These are phyloP conservation scores for Geotrypetes seraphini DNA, from an alignment of 2,797 vertebrate species.

Conservation along the genomic window DNA sequence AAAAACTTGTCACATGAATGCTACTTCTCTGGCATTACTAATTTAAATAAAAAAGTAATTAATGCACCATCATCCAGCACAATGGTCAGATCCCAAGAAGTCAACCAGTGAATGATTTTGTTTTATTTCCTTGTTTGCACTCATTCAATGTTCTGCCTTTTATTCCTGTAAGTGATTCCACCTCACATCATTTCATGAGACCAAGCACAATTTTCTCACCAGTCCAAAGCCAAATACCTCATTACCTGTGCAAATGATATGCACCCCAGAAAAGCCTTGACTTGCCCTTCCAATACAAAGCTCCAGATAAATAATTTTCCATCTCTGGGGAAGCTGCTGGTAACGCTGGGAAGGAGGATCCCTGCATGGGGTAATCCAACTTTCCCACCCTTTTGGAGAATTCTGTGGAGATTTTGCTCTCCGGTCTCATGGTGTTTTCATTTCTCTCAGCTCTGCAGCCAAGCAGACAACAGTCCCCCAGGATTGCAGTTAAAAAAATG, in stretches of 20 bases:
- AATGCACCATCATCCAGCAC: too few relatives aligned
- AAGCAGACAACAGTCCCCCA: neutral
- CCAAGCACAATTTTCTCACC: conserved; percentile 17
- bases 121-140: too few relatives aligned
- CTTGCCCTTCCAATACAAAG: neutral
- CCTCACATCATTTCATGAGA: conserved; percentile 5
- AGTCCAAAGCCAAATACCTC: conserved; percentile 24
- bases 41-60: too few relatives aligned
- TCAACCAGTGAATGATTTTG: too few relatives aligned
- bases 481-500: conserved; percentile 30
- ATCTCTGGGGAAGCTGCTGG: conserved; percentile 26
- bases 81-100: too few relatives aligned
- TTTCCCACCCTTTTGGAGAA: conserved; percentile 34
- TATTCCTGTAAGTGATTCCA: too few relatives aligned
- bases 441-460: conserved; percentile 10
- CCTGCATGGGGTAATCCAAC: conserved; percentile 35
- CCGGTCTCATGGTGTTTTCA: conserved; percentile 14
- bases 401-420: conserved; percentile 21
- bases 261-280: neutral
- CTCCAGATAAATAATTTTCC: conserved; percentile 28
- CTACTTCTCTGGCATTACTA: neutral
- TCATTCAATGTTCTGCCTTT: too few relatives aligned
- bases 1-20: neutral
- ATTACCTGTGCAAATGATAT: conserved; percentile 36
- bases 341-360: conserved; percentile 11